phyloP scores from a whole-genome alignment of 2,888 invertebrate genomes.

The Copidosoma aretas region DNA sequence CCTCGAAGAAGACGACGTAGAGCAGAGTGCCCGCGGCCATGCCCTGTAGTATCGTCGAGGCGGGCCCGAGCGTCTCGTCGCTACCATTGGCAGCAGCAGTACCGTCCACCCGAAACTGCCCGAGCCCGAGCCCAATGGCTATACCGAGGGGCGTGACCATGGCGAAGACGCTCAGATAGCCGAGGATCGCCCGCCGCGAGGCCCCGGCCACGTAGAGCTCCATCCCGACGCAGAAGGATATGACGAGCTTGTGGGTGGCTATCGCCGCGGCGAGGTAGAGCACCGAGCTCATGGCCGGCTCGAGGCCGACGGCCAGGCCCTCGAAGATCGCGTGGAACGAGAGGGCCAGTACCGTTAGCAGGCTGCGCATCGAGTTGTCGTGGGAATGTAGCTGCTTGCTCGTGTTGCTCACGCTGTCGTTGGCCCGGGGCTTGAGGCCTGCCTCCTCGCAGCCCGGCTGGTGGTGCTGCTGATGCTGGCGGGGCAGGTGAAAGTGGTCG shows the following conservation, averaged over 20 bases:
- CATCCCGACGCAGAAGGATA: conserved; percentile 72
- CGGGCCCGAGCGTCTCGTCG: conserved; percentile 60
- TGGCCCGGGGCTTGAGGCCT: conserved; percentile 23
- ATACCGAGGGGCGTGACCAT: conserved; percentile 75
- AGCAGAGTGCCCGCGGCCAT: conserved; percentile 80
- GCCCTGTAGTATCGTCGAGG: conserved; percentile 70
- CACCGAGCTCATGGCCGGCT: conserved; percentile 63
- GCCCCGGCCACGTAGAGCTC: conserved; percentile 65
- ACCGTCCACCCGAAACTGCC: conserved; percentile 60
- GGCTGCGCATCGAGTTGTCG: conserved; percentile 65
- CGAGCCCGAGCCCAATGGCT: conserved; percentile 68
- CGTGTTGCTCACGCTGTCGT: conserved; percentile 30
- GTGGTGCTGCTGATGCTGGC: conserved; percentile 9
- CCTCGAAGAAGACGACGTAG: conserved; percentile 83
- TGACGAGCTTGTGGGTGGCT: conserved; percentile 73
- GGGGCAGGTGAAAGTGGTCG: conserved; percentile 7
- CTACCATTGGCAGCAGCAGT: not conserved
- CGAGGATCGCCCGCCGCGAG: conserved; percentile 65
- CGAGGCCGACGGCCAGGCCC: conserved; percentile 73
- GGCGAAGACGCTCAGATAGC: conserved; percentile 70
- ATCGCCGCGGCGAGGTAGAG: conserved; percentile 70
- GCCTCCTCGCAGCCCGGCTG: not conserved
- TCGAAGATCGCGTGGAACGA: conserved; percentile 76
- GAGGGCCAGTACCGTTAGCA: conserved; percentile 71
- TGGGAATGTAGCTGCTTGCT: too few relatives aligned